Conservation (phyloP, 2,888 invertebrate genomes). For the Xanthorhoe spadicearia region DNA sequence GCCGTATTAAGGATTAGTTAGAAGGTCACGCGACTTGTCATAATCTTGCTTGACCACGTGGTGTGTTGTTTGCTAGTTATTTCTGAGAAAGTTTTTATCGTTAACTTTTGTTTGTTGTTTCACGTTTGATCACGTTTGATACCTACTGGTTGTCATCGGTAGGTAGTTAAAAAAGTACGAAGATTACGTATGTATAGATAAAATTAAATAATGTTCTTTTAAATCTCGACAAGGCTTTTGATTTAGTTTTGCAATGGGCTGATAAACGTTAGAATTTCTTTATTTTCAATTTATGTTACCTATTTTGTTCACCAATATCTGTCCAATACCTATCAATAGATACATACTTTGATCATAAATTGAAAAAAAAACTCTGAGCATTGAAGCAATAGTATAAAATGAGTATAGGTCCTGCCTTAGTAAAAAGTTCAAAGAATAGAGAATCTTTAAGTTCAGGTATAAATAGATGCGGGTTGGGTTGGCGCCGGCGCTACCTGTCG, state of each 20-base stretch:
- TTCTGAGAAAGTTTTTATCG: background rate
- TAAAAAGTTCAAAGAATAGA: conserved; percentile 21
- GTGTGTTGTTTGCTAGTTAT: background rate
- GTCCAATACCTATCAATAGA: too few relatives aligned
- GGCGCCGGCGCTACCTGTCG: conserved; percentile 77
- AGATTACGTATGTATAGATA: too few relatives aligned
- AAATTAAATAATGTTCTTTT: too few relatives aligned
- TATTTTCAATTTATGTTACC: too few relatives aligned
- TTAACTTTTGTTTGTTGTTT: background rate
- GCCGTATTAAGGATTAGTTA: conserved; percentile 15
- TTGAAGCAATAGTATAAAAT: background rate
- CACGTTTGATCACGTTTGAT: background rate
- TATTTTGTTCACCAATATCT: too few relatives aligned
- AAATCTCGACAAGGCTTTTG: too few relatives aligned
- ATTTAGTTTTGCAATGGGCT: too few relatives aligned
- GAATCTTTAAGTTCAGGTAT: conserved; percentile 54
- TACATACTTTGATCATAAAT: too few relatives aligned
- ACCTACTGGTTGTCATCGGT: background rate
- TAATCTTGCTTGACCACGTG: background rate
- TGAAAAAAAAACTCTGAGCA: too few relatives aligned
- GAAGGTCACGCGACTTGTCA: background rate
- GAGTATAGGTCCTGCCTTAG: background rate
- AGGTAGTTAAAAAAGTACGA: too few relatives aligned
- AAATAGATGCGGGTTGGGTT: conserved; percentile 40
- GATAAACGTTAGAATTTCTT: too few relatives aligned